Base-by-base conservation (phyloP, 2,113 vertebrate species). In the Nyctereutes procyonoides region DNA sequence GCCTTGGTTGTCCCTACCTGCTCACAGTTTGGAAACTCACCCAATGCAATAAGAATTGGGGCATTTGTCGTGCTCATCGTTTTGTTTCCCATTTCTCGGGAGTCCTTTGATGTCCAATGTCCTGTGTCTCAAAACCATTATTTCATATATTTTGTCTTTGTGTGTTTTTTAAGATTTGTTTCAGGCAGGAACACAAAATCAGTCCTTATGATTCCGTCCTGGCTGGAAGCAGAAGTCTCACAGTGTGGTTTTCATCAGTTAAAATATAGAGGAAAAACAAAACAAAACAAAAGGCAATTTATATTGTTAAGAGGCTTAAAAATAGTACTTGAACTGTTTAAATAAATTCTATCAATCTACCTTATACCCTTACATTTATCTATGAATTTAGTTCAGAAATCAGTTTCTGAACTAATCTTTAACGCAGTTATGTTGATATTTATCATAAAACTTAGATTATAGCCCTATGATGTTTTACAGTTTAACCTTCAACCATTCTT, bases 371-470 rank as follows among this genome's bases (percentile, higher is more conserved):
- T 87, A 63, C 8, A 13, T 26, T 20, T 32, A 55, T 28, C 26
- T 5, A 62, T 71, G 63, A 65, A 80, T 58, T 80, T 90, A 65
- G n/a, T 81, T 94, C 48, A 90, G 58, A 81, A 58, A 82, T n/a
- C n/a, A n/a, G n/a, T n/a, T n/a, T n/a, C n/a, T n/a, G n/a, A n/a
- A 82, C 11, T 76, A 76, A 82, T 28, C 16, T 74, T 94, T 32
- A 88, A 60, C 92, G 67, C 16, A 60, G 51, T 13, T 24, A n/a
- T 26, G 9, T 19, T 19, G 51, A 74, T 67, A 1, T 32, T 94
- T 62, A 51, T 74, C 56, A 38, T 74, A 67, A 96, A 62, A 5
- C 14, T 73, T 94, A 51, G 43, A 28, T 56, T 48, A 81, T 30
- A 73, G 3, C 1, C 20, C 5, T 55, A 5, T 35, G 22, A 38